Evolutionary conservation across 2,888 invertebrate genomes (phyloP), one percentile per base, ranked within the genome.

Genomic region (Polydrusus tereticollis): DNA sequence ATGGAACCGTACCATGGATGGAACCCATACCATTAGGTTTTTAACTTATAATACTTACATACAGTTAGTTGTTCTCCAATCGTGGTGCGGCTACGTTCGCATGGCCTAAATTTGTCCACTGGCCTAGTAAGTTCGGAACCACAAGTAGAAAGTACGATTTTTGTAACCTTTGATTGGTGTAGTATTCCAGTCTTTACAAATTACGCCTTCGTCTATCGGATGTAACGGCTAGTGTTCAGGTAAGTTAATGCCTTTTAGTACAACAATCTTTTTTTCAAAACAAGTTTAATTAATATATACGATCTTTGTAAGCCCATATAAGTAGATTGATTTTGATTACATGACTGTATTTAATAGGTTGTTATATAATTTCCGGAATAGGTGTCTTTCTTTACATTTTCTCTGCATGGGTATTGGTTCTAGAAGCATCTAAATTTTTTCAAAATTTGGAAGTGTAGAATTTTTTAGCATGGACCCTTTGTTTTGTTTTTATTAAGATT

Each of bases 21-120:
- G 41, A 14, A 36, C 36, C 33, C 29, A 29, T 20, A 23, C 36
- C 21, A 38, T 21, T 38, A 36, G 20, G 16, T 59, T 21, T 59
- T 21, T 41, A 38, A 59, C 59, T 59, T 55, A 16, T 12, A 16
- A 4, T 12, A 45, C 18, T 43, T 16, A 21, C 26, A 16, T 33
- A 55, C 52, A 33, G 41, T 59, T 59, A 59, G 59, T 59, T 10
- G 59, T 23, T 21, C 16, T 43, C n/a, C 26, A 26, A 59, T 43
- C 41, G 59, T 41, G 23, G 59, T 59, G 26, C 59, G 43, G 59
- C 59, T 12, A 26, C 43, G 26, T 43, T 58, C 16, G 6, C 16
- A 14, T 41, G 59, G 41, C 59, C 59, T 43, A n/a, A 43, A 59
- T 59, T 41, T 43, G 10, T 59, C 16, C 16, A 26, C 43, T 23